These are phyloP conservation scores for Ictalurus furcatus DNA, from an alignment of 2,113 vertebrate species.

Conservation along the genomic window DNA sequence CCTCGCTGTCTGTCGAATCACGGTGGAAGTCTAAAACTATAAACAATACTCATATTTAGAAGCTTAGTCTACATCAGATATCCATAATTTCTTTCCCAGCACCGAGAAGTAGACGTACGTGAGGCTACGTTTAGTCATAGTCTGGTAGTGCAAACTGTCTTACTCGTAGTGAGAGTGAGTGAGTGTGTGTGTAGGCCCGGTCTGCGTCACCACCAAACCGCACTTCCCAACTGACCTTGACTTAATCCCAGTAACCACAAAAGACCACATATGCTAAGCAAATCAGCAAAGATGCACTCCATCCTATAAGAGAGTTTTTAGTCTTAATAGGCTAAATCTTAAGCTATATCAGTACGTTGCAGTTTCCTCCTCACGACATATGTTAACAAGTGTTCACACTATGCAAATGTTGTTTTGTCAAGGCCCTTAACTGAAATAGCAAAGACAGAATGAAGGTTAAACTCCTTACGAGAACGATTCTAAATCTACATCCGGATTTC, in stretches of 20 bases:
- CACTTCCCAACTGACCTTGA: conserved; percentile 29
- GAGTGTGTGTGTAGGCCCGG: conserved; percentile 5
- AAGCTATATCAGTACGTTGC: not conserved
- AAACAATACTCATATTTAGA: not conserved
- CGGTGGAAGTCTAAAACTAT: not conserved
- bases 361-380: not conserved
- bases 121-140: conserved; percentile 58
- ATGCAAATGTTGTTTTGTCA: conserved; percentile 20
- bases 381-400: not conserved
- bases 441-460: conserved; percentile 13
- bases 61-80: not conserved
- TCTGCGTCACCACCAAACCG: conserved; percentile 42
- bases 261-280: conserved; percentile 32
- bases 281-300: conserved; percentile 9
- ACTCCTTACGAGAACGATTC: not conserved
- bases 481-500: not conserved
- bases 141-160: conserved; percentile 48
- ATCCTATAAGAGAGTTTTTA: not conserved
- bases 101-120: not conserved
- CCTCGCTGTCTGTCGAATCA: not conserved
- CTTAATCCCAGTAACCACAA: conserved; percentile 29
- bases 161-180: conserved; percentile 10
- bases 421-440: conserved; percentile 8
- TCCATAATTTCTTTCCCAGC: not conserved
- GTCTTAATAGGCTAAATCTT: not conserved